phyloP scores from a whole-genome alignment of 2,797 vertebrate genomes.

The Parauchenoglanis punctatus region DNA sequence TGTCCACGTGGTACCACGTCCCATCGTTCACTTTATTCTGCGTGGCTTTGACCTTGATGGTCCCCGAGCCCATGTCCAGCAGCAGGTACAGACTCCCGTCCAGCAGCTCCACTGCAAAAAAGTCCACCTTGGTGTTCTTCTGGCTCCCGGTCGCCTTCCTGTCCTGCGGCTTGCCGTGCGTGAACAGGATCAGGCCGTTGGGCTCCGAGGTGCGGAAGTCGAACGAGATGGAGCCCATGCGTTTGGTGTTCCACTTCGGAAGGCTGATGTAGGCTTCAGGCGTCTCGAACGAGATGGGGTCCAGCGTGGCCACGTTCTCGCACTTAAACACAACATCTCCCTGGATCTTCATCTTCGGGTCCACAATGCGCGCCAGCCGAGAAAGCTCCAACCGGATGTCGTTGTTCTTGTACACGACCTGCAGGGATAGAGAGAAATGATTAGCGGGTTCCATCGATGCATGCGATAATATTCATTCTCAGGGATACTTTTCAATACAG shows the following conservation, averaged over 20 bases:
- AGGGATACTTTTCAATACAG: not conserved
- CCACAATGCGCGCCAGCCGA: conserved; percentile 91
- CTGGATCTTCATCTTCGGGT: conserved; percentile 99
- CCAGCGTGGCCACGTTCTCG: conserved; percentile 95
- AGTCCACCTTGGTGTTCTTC: conserved; percentile 98
- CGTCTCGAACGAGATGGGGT: conserved; percentile 96
- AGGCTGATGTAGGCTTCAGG: conserved; percentile 97
- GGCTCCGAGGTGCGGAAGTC: conserved; percentile 97
- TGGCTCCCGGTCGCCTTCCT: conserved; percentile 91
- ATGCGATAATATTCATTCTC: not conserved
- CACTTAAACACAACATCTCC: conserved; percentile 95
- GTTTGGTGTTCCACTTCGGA: conserved; percentile 98
- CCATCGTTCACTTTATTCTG: conserved; percentile 97
- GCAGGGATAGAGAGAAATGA: conserved; percentile 43
- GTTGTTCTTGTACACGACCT: conserved; percentile 99
- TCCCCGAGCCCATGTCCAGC: conserved; percentile 97
- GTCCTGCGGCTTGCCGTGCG: conserved; percentile 94
- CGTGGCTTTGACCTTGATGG: conserved; percentile 98
- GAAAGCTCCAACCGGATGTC: conserved; percentile 97
- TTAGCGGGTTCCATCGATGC: not conserved
- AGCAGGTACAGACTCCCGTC: conserved; percentile 94
- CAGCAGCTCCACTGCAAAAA: conserved; percentile 95
- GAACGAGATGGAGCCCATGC: conserved; percentile 98
- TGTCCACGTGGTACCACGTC: conserved; percentile 98
- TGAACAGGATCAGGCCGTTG: conserved; percentile 96